Conservation (phyloP, 2,797 vertebrate genomes). For the Melanogrammus aeglefinus region DNA sequence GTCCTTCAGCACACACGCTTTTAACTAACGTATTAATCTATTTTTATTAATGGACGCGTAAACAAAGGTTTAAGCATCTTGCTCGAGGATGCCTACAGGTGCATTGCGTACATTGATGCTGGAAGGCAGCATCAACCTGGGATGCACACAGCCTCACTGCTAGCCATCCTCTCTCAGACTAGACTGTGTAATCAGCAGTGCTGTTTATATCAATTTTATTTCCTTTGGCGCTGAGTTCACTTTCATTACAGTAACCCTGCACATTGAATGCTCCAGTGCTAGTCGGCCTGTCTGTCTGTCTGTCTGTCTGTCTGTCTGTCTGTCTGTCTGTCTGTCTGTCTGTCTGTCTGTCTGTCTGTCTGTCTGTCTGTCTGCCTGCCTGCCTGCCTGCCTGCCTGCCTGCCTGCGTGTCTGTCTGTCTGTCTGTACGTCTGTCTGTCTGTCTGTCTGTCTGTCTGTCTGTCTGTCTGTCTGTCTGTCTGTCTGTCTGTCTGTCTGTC, state of each 20-base stretch:
- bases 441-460: background rate
- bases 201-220: background rate
- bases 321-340: background rate
- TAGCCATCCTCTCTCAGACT: background rate
- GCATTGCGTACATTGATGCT: background rate
- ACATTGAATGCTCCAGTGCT: background rate
- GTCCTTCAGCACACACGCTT: background rate
- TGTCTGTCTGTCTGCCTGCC: background rate
- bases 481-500: background rate
- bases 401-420: no score
- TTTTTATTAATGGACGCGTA: no score
- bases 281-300: background rate
- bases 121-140: background rate
- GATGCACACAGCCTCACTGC: background rate
- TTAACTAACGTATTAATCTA: background rate
- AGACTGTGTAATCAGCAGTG: background rate
- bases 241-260: slow-evolving; percentile 4
- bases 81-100: background rate
- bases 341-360: background rate
- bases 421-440: no score
- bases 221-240: background rate
- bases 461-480: no score
- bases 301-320: background rate
- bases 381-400: no score
- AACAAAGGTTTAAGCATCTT: no score